These are phyloP conservation scores for Diglossa brunneiventris DNA, from an alignment of 2,113 vertebrate species.

Conservation along the genomic window DNA sequence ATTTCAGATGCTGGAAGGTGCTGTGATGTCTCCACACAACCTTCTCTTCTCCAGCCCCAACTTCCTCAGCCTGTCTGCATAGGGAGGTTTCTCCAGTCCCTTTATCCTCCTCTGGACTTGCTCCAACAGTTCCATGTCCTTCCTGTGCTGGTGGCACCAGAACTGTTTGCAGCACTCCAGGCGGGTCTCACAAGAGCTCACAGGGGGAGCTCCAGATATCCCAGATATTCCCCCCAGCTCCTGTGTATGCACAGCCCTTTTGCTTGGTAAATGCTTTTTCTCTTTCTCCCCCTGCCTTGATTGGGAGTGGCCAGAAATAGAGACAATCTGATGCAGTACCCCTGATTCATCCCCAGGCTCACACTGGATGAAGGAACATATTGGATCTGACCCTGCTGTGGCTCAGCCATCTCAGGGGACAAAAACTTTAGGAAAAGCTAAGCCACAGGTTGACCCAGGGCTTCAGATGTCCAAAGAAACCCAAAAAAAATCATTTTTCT, in stretches of 20 bases:
- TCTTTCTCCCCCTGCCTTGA: background rate
- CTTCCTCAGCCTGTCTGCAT: background rate
- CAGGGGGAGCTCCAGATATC: background rate
- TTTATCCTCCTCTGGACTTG: background rate
- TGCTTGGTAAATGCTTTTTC: background rate
- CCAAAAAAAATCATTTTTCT: background rate
- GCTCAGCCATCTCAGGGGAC: background rate
- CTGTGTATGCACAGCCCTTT: background rate
- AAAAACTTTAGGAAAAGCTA: background rate
- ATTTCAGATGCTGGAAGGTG: background rate
- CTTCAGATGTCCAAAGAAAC: background rate
- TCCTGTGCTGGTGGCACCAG: background rate
- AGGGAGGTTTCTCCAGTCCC: background rate
- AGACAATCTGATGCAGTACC: background rate
- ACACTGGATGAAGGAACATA: background rate
- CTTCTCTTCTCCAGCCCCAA: background rate
- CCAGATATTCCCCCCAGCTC: background rate
- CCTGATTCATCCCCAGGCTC: background rate
- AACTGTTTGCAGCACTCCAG: background rate
- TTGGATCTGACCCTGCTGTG: background rate
- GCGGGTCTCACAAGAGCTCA: accelerated
- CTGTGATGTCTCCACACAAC: background rate
- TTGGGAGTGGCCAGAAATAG: background rate
- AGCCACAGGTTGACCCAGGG: background rate
- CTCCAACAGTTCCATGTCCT: background rate